These are phyloP conservation scores for Tenebrosternarchus preto DNA, from an alignment of 2,113 vertebrate genomes.

Conservation along the genomic window DNA sequence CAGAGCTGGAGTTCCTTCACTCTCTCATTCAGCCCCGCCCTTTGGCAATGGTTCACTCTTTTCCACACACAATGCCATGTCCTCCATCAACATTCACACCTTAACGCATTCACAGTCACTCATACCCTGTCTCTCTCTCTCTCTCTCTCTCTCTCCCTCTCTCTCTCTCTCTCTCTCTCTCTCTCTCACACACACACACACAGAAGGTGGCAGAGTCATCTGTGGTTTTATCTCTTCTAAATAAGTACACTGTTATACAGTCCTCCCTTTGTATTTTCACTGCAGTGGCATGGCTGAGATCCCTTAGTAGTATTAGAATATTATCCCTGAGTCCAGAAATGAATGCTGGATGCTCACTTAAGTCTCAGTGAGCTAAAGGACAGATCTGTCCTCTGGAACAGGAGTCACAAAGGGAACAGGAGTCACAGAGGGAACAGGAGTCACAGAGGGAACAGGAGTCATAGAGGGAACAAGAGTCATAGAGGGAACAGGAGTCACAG, in stretches of 20 bases:
- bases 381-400: neutral
- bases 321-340: no score
- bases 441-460: neutral
- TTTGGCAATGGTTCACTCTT: slow-evolving; percentile 7
- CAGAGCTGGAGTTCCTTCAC: neutral
- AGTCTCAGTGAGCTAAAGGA: neutral
- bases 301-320: no score
- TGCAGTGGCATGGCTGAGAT: neutral
- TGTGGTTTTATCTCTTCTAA: neutral
- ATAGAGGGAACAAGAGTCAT: neutral
- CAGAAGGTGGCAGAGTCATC: no score
- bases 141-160: no score
- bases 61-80: slow-evolving; percentile 27
- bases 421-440: neutral
- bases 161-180: no score
- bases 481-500: neutral
- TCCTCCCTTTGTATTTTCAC: neutral
- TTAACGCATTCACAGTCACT: neutral
- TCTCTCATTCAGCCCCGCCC: slow-evolving; percentile 7
- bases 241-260: no score
- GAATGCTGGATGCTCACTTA: neutral
- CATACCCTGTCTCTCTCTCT: no score
- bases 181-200: slow-evolving; percentile 14
- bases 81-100: neutral
- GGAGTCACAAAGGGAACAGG: neutral